Conservation (phyloP, 2,888 invertebrate species). For the Drosophila sordidula region DNA sequence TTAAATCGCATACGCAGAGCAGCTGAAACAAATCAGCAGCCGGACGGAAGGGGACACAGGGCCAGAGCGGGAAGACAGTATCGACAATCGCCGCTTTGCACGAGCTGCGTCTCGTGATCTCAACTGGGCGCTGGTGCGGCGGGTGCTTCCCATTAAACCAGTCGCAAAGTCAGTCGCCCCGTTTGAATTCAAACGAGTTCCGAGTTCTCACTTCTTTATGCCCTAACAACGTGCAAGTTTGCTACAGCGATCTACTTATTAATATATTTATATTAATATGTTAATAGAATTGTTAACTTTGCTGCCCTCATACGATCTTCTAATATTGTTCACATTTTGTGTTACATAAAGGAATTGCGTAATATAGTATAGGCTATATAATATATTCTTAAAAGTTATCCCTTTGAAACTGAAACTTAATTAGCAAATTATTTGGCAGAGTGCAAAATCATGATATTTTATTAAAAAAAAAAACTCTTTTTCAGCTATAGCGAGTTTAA, state of each 20-base stretch:
- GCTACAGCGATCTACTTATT: neutral
- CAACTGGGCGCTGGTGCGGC: slow-evolving; percentile 32
- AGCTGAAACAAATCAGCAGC: slow-evolving; percentile 5
- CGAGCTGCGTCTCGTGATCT: slow-evolving; percentile 75
- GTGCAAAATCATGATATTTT: neutral
- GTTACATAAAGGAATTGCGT: too few relatives aligned
- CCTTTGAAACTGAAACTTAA: neutral
- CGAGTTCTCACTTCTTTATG: slow-evolving; percentile 13
- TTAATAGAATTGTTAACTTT: too few relatives aligned
- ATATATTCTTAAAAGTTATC: too few relatives aligned
- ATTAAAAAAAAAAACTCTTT: too few relatives aligned
- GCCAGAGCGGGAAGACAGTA: slow-evolving; percentile 24
- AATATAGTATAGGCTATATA: too few relatives aligned
- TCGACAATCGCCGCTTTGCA: slow-evolving; percentile 55
- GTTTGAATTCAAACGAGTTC: slow-evolving; percentile 30
- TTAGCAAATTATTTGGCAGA: neutral
- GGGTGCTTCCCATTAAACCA: slow-evolving; percentile 69
- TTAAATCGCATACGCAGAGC: slow-evolving; percentile 41
- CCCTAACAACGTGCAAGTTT: neutral
- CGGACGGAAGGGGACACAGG: neutral
- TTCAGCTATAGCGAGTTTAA: too few relatives aligned
- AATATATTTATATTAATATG: too few relatives aligned
- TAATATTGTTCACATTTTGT: too few relatives aligned
- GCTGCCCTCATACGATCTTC: too few relatives aligned
- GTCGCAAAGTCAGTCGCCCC: slow-evolving; percentile 43